These are phyloP conservation scores for Crocodylus rhombifer DNA, from an alignment of 2,797 vertebrate genomes.

Conservation along the genomic window DNA sequence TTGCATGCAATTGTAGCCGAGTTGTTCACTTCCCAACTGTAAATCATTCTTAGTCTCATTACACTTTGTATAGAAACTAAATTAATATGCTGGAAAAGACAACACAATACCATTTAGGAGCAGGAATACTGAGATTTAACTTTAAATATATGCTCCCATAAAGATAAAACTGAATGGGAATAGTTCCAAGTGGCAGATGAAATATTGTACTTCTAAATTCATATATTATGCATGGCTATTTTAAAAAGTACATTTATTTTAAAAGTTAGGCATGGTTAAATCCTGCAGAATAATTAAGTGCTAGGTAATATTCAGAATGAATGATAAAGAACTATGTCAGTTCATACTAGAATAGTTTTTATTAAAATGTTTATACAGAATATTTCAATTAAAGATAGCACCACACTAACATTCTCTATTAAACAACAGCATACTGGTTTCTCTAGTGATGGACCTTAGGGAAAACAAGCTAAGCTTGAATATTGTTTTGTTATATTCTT, in stretches of 20 bases:
- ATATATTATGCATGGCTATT: background rate
- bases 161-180: background rate
- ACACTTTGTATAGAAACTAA: background rate
- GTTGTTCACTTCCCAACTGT: background rate
- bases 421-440: background rate
- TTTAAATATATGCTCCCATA: background rate
- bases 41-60: background rate
- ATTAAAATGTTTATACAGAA: background rate
- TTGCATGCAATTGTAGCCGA: background rate
- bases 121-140: background rate
- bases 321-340: background rate
- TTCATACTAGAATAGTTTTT: slow-evolving; percentile 7
- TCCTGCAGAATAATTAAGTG: background rate
- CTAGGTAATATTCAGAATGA: background rate
- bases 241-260: background rate
- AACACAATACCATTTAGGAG: background rate
- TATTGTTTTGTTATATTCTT: slow-evolving; percentile 3
- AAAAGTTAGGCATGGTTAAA: slow-evolving; percentile 37
- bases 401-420: rapidly evolving
- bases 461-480: background rate
- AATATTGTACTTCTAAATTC: background rate
- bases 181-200: background rate
- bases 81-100: background rate
- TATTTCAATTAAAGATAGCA: background rate
- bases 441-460: background rate